Conservation (phyloP, 2,888 invertebrate species). For the Nomada ruficornis region DNA sequence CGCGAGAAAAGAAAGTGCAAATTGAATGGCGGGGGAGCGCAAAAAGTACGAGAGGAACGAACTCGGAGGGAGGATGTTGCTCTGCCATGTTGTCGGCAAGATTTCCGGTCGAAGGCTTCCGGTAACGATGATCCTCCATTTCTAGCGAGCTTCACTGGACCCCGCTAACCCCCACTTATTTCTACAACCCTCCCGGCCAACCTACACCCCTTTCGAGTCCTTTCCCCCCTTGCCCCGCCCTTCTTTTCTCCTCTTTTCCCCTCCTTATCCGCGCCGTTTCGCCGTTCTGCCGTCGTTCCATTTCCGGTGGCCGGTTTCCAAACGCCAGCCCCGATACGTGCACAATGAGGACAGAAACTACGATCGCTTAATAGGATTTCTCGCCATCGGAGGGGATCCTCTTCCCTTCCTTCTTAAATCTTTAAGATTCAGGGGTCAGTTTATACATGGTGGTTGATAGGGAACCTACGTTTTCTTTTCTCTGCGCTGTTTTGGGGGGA, state of each 20-base stretch:
- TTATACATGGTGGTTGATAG: background rate
- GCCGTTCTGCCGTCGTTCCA: conserved; percentile 51
- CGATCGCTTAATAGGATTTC: conserved; percentile 68
- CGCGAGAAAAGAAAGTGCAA: conserved; percentile 52
- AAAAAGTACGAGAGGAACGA: background rate
- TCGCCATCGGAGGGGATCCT: conserved; percentile 15
- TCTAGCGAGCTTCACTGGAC: conserved; percentile 42
- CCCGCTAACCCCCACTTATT: conserved; percentile 16
- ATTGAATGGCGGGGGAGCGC: conserved; percentile 50
- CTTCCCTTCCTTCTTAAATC: conserved; percentile 27
- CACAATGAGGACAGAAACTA: conserved; percentile 56
- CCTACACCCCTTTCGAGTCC: conserved; percentile 23
- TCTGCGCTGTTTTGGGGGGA: too few species aligned
- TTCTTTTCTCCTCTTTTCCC: background rate
- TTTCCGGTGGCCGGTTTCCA: conserved; percentile 63
- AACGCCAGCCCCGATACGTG: conserved; percentile 64
- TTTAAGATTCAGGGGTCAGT: conserved; percentile 21
- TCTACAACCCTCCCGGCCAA: background rate
- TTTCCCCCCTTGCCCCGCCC: conserved; percentile 21
- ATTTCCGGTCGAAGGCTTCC: conserved; percentile 71
- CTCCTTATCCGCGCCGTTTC: background rate
- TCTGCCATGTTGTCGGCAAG: conserved; percentile 52
- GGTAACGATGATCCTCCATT: conserved; percentile 70
- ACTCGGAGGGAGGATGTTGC: background rate
- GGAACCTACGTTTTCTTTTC: background rate